Evolutionary conservation across 2,113 vertebrate species (phyloP), one percentile per base, ranked within the genome.

Genomic region (Seriola aureovittata): DNA sequence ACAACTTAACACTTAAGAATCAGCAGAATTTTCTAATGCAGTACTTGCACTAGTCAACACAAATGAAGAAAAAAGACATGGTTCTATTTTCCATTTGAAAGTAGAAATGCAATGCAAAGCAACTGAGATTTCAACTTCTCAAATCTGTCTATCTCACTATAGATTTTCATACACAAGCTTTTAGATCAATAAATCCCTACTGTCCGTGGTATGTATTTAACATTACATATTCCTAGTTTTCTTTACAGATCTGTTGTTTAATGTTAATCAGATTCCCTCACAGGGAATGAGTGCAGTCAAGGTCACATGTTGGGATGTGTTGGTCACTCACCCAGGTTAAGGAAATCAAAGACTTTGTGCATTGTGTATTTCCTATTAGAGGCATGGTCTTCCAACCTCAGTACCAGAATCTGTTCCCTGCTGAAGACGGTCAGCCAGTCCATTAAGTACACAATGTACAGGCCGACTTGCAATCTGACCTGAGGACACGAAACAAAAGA

Each of bases 351-450:
- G 91, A 99, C 97, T 91, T 94, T 95, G 87, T 96, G 96, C 97
- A 99, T 98, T 57, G 97, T 99, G 90, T 95, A 94, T 86, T 95
- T 98, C 89, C 97, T 94, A 5, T 97, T 97, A 4, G 96, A 95
- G 5, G 97, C 97, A 0, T 99, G 97, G 89, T 99, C 98, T 76
- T 99, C 98, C 88, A 99, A 92, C 42, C 97, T 95, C 36, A 99
- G 96, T 66, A 99, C 95, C 25, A 99, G 95, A 57, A 99, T 95
- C 92, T 99, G 97, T 23, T 98, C 94, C 81, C 94, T 96, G 48
- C 88, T 90, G 87, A 97, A 99, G 71, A 99, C 94, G 0, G 95
- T 95, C 75, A 99, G 94, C 98, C 98, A 99, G 94, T 99, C 98
- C 93, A 97, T 91, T 36, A 99, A 91, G 85, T 97, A 99, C 48